Evolutionary conservation across 2,113 vertebrate genomes (phyloP).

Genomic region (Crotalus tigris): DNA sequence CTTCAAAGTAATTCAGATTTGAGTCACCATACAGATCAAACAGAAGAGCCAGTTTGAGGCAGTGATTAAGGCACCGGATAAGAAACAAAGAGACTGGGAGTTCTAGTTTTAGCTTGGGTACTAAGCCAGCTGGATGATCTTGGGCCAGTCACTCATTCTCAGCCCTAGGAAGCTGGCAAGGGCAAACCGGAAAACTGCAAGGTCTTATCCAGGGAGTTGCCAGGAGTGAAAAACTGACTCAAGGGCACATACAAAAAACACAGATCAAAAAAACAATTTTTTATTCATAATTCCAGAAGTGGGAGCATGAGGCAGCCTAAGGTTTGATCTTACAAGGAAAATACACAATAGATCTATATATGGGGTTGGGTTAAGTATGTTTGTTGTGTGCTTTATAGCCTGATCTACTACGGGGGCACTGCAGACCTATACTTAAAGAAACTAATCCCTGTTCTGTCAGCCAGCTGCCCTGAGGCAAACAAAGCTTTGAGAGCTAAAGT

Average conservation of each 20-base stretch:
- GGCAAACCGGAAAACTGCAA: background rate
- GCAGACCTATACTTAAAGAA: background rate
- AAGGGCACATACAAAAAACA: background rate
- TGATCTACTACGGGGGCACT: background rate
- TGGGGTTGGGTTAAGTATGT: background rate
- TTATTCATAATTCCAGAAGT: background rate
- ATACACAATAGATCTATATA: background rate
- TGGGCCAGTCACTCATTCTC: background rate
- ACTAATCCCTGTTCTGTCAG: background rate
- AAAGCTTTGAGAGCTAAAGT: background rate
- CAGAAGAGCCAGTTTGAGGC: background rate
- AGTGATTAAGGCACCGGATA: background rate
- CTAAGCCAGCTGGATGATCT: background rate
- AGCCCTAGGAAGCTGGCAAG: background rate
- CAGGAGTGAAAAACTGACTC: background rate
- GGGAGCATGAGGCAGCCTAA: background rate
- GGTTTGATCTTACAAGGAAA: background rate
- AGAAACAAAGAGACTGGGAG: background rate
- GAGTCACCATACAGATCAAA: background rate
- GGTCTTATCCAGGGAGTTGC: background rate
- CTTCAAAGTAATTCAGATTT: background rate
- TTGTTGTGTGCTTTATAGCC: background rate
- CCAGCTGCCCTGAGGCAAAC: background rate
- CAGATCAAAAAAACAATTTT: background rate
- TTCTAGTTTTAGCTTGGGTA: background rate